Evolutionary conservation across 2,797 vertebrate genomes (phyloP).

Genomic region (Thamnophis elegans): DNA sequence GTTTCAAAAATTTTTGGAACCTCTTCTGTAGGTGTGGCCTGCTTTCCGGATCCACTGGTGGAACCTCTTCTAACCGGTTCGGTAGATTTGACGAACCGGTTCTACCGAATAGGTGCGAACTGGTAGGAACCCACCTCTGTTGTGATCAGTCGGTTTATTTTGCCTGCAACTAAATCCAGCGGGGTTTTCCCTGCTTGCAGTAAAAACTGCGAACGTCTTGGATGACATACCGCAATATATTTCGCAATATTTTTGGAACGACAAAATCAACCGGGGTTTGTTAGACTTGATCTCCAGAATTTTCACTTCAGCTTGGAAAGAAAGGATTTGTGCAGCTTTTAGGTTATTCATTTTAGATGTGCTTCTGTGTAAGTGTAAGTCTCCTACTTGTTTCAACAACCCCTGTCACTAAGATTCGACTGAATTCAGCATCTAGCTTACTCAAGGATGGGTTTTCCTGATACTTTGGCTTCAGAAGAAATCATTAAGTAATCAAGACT

Average conservation of each 20-base stretch:
- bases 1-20: no score
- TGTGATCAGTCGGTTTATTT: neutral
- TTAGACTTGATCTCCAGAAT: neutral
- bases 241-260: neutral
- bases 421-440: neutral
- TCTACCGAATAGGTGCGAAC: no score
- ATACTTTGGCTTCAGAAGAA: neutral
- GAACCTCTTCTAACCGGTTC: no score
- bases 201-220: neutral
- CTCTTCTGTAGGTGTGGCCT: no score
- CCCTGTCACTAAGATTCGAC: neutral
- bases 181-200: no score
- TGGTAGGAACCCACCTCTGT: no score
- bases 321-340: neutral
- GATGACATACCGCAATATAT: neutral
- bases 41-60: no score
- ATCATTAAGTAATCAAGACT: neutral
- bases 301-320: neutral
- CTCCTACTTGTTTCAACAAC: neutral
- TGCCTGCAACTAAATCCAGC: neutral
- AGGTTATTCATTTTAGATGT: neutral
- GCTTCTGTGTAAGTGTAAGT: neutral
- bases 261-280: neutral
- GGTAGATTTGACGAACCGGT: no score
- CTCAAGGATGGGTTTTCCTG: neutral